phyloP scores from a whole-genome alignment of 2,797 vertebrate genomes.

The Xenentodon cancila region DNA sequence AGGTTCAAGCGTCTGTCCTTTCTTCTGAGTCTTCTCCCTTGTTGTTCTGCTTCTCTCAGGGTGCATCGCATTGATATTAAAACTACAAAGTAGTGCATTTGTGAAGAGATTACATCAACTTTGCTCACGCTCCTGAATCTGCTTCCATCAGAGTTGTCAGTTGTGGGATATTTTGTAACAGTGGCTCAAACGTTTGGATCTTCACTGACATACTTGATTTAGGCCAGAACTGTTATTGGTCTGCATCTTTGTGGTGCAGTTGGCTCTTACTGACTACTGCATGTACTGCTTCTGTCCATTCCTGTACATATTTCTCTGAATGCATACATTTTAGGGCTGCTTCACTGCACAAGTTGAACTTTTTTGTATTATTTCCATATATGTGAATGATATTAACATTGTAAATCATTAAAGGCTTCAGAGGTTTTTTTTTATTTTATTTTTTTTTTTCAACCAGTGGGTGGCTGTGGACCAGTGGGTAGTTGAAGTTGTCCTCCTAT shows the following conservation, averaged over 20 bases:
- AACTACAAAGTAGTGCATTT: too few species aligned
- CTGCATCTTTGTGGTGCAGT: slow-evolving; percentile 16
- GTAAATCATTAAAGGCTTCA: background rate
- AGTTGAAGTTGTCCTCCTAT: too few species aligned
- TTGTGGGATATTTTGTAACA: slow-evolving; percentile 25
- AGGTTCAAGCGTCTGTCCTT: too few species aligned
- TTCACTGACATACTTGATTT: slow-evolving; percentile 30
- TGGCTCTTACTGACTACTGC: slow-evolving; percentile 10
- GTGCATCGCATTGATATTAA: too few species aligned
- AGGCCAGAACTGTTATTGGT: slow-evolving; percentile 36
- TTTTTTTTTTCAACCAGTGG: too few species aligned
- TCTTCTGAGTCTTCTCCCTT: too few species aligned
- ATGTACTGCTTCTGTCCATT: slow-evolving; percentile 12
- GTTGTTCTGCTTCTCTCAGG: too few species aligned
- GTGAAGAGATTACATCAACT: too few species aligned
- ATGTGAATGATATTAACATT: background rate
- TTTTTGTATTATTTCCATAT: slow-evolving; percentile 8
- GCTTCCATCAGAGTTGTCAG: background rate
- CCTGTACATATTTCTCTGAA: background rate
- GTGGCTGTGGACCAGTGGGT: too few species aligned
- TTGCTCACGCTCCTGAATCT: too few species aligned
- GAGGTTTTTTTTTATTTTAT: slow-evolving; percentile 7
- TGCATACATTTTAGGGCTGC: background rate
- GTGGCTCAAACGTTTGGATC: slow-evolving; percentile 16
- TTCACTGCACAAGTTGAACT: slow-evolving; percentile 19